Evolutionary conservation across 2,113 vertebrate species (phyloP).

Genomic region (Pachycephala philippinensis): DNA sequence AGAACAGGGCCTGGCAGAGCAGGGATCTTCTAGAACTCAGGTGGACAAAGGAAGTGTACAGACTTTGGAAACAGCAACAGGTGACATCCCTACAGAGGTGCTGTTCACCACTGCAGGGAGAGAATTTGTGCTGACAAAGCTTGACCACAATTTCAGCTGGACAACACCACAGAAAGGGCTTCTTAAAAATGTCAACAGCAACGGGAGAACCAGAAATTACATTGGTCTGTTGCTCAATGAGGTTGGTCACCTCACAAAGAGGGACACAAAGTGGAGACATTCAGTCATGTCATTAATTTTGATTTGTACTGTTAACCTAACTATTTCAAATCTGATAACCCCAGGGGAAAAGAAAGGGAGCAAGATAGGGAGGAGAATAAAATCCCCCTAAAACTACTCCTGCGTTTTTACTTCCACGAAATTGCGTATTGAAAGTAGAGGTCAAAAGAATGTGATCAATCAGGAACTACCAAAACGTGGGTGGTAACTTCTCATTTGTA

Average conservation of each 20-base stretch:
- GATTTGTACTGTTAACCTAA: neutral
- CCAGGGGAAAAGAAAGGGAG: neutral
- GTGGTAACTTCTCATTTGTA: neutral
- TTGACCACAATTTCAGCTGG: neutral
- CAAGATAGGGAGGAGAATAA: neutral
- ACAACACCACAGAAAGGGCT: neutral
- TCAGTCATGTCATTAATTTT: neutral
- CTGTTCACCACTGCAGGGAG: neutral
- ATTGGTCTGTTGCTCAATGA: accelerated
- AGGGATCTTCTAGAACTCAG: neutral
- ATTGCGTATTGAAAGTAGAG: accelerated
- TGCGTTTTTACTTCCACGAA: neutral
- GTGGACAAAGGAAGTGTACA: neutral
- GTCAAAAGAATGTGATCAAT: neutral
- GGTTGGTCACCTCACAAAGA: neutral
- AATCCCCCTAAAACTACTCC: neutral
- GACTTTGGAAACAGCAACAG: neutral
- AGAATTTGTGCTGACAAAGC: neutral
- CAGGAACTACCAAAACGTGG: neutral
- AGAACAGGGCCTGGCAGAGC: neutral
- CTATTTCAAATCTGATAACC: neutral
- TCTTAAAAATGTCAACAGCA: neutral
- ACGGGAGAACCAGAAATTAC: neutral
- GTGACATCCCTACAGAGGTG: neutral
- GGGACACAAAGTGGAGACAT: neutral